A percentile compares a stretch with the other conserved stretches of the same genome.
These are phyloP conservation scores for Aurelia aurita complex sp. Pacific DNA, from an alignment of 30 jellyfish, hydroid and myxozoan genomes.

Conservation along the genomic window DNA sequence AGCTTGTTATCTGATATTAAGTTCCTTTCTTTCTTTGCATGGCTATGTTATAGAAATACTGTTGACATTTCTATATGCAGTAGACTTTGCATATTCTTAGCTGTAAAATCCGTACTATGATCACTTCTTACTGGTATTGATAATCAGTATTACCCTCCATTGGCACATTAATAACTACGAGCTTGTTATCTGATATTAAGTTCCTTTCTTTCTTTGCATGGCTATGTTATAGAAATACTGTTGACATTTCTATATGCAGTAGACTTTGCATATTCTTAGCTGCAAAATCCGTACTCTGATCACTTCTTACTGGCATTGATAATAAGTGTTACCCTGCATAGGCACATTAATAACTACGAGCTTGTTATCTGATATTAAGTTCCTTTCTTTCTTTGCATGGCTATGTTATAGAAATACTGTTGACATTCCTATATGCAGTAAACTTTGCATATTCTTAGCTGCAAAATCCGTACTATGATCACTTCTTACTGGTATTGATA, in stretches of 20 bases:
- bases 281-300: conserved; percentile 58
- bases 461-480: conserved; percentile 57
- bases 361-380: no score
- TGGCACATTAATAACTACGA: no score
- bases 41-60: conserved; percentile 86
- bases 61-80: conserved; percentile 82
- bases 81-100: conserved; percentile 82
- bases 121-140: conserved; percentile 16
- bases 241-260: conserved; percentile 87
- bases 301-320: conserved; percentile 14
- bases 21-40: conserved; percentile 1
- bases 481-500: conserved; percentile 17
- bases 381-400: conserved; percentile 46
- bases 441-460: conserved; percentile 80
- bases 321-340: neutral
- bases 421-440: conserved; percentile 85
- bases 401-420: conserved; percentile 73
- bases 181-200: no score
- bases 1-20: no score
- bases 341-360: no score
- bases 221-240: conserved; percentile 70
- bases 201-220: neutral
- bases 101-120: conserved; percentile 58
- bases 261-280: conserved; percentile 79
- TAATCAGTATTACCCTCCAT: neutral